A percentile compares a stretch with the other conserved stretches of the same genome.
Conservation (phyloP, 2,797 vertebrate genomes). For the Gymnoscopelus braueri region DNA sequence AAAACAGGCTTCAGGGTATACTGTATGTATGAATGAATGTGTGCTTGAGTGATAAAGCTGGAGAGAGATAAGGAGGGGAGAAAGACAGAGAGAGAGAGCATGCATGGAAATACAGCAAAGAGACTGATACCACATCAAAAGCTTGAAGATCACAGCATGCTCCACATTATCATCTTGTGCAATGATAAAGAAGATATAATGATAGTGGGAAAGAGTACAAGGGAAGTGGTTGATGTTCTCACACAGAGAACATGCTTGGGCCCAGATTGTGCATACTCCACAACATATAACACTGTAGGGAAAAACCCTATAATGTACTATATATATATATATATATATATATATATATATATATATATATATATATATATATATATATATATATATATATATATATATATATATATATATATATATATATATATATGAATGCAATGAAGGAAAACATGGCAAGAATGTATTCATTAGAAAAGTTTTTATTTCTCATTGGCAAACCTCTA, state of each 20-base stretch:
- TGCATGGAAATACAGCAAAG: slow-evolving; percentile 53
- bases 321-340: background rate
- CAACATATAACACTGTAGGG: slow-evolving; percentile 26
- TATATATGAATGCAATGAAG: slow-evolving; percentile 30
- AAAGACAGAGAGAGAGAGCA: slow-evolving; percentile 22
- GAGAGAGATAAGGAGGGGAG: slow-evolving; percentile 4
- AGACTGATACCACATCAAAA: slow-evolving; percentile 44
- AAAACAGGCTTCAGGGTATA: slow-evolving; percentile 15
- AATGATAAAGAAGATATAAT: slow-evolving; percentile 30
- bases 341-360: slow-evolving; percentile 10
- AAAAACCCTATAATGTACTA: background rate
- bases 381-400: slow-evolving; percentile 14
- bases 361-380: slow-evolving; percentile 13
- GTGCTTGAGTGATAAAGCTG: background rate
- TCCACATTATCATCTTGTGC: slow-evolving; percentile 26
- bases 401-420: slow-evolving; percentile 13
- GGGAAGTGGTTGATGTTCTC: slow-evolving; percentile 13
- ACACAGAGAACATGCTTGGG: slow-evolving; percentile 20
- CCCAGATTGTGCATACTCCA: slow-evolving; percentile 49
- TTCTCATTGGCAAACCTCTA: slow-evolving; percentile 73
- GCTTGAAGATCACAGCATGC: slow-evolving; percentile 55
- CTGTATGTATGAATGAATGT: slow-evolving; percentile 16
- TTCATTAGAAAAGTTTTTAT: slow-evolving; percentile 81
- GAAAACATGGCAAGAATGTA: slow-evolving; percentile 68
- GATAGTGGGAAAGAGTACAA: slow-evolving; percentile 23